Conservation (phyloP, 2,888 invertebrate genomes). For the Paralinhomoeus sp. region DNA sequence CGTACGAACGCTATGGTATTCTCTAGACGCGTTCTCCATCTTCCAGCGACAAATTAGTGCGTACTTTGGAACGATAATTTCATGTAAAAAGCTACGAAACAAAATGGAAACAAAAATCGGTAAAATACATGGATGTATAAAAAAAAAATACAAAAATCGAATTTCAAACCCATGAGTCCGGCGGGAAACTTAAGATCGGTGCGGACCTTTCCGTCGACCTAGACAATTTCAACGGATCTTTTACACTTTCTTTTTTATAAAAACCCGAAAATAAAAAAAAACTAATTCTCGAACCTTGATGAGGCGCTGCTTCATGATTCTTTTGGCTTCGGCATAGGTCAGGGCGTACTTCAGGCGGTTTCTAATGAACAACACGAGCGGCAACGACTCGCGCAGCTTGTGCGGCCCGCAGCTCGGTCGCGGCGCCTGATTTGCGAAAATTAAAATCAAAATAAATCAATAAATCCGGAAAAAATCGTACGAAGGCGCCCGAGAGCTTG, state of each 20-base stretch:
- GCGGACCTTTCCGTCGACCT: slow-evolving; percentile 86
- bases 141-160: background rate
- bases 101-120: background rate
- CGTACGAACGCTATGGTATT: no score
- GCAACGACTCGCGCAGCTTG: slow-evolving; percentile 84
- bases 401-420: slow-evolving; percentile 93
- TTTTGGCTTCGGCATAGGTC: slow-evolving; percentile 81
- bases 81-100: no score
- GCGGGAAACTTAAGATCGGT: slow-evolving; percentile 92
- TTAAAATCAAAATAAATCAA: background rate
- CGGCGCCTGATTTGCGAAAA: slow-evolving; percentile 41
- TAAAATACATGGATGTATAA: background rate
- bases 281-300: slow-evolving; percentile 88
- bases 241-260: no score
- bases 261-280: background rate
- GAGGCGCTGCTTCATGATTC: slow-evolving; percentile 88
- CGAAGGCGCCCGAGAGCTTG: slow-evolving; percentile 84
- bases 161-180: slow-evolving; percentile 83
- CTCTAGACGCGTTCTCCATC: no score
- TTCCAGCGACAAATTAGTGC: no score
- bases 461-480: slow-evolving; percentile 14
- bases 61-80: background rate
- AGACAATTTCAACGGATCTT: no score
- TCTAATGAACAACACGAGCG: slow-evolving; percentile 79
- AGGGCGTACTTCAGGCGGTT: slow-evolving; percentile 94